Evolutionary conservation across 1,140 invertebrate genomes (phyloP).

Genomic region (Megalopta genalis): DNA sequence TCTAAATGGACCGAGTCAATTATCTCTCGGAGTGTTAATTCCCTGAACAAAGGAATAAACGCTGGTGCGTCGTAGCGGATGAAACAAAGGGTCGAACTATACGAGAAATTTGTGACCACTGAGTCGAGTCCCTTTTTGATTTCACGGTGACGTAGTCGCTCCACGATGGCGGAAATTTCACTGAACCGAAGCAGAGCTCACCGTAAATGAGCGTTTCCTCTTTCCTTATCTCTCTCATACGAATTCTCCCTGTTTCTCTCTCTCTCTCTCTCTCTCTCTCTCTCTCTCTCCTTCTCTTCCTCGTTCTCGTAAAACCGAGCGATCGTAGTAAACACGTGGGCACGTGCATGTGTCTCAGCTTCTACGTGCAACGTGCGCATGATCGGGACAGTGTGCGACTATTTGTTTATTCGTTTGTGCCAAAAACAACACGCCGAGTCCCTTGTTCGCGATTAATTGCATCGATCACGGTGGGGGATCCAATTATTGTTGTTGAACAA

Average conservation of each 20-base stretch:
- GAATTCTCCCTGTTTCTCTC: too few relatives aligned
- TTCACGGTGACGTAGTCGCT: slow-evolving; percentile 11
- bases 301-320: slow-evolving; percentile 43
- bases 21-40: too few relatives aligned
- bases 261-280: too few relatives aligned
- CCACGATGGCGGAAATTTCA: slow-evolving; percentile 11
- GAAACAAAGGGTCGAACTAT: slow-evolving; percentile 24
- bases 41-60: neutral
- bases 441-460: slow-evolving; percentile 10
- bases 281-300: neutral
- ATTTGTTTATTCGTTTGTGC: slow-evolving; percentile 24
- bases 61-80: too few relatives aligned
- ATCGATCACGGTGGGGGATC: too few relatives aligned
- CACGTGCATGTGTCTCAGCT: slow-evolving; percentile 7
- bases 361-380: neutral
- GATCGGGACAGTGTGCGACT: neutral
- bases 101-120: slow-evolving; percentile 1
- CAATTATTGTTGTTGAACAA: too few relatives aligned
- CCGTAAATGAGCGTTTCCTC: slow-evolving; percentile 3
- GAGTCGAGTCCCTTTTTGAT: slow-evolving; percentile 13
- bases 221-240: too few relatives aligned
- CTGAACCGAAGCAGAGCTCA: neutral
- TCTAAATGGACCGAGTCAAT: too few relatives aligned
- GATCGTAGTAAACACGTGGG: slow-evolving; percentile 46
- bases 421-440: slow-evolving; percentile 22